Percentiles rank a stretch among this genome's conserved stretches.
phyloP scores from a whole-genome alignment of 2,113 vertebrate species.

The Anoura caudifer region DNA sequence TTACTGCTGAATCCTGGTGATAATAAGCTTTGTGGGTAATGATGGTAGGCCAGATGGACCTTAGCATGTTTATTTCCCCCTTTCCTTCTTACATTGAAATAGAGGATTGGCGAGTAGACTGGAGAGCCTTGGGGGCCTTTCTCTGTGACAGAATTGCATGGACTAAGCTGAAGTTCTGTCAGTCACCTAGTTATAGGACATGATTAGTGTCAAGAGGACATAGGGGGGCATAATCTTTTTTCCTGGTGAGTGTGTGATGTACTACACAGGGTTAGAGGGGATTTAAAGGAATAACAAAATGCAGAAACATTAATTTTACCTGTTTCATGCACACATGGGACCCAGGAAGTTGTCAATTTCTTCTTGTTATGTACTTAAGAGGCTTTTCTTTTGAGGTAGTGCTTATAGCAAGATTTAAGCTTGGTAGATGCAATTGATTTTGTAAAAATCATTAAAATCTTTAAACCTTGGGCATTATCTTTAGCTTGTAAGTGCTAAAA shows the following conservation, averaged over 20 bases:
- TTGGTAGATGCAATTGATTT: conserved; percentile 30
- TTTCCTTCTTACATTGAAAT: neutral
- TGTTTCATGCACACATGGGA: neutral
- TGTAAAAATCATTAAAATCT: neutral
- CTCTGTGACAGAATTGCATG: neutral
- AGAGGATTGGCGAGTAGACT: neutral
- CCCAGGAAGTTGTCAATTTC: neutral
- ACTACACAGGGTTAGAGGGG: neutral
- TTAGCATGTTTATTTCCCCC: neutral
- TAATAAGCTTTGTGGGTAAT: neutral
- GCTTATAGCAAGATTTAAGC: conserved; percentile 36
- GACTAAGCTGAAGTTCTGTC: neutral
- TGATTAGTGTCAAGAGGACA: neutral
- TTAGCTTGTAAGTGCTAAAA: conserved; percentile 20
- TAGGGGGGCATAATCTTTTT: neutral
- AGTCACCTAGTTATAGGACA: neutral
- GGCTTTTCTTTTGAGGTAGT: neutral
- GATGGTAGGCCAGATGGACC: neutral
- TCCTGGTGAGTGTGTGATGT: neutral
- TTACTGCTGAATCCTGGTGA: neutral
- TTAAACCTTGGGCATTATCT: neutral
- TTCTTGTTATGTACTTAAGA: conserved; percentile 16
- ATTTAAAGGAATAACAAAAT: neutral
- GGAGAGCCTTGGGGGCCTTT: neutral
- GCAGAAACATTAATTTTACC: neutral